A percentile compares a stretch with the other conserved stretches of the same genome.
phyloP scores from a whole-genome alignment of 2,113 vertebrate genomes.

The Nematolebias whitei region DNA sequence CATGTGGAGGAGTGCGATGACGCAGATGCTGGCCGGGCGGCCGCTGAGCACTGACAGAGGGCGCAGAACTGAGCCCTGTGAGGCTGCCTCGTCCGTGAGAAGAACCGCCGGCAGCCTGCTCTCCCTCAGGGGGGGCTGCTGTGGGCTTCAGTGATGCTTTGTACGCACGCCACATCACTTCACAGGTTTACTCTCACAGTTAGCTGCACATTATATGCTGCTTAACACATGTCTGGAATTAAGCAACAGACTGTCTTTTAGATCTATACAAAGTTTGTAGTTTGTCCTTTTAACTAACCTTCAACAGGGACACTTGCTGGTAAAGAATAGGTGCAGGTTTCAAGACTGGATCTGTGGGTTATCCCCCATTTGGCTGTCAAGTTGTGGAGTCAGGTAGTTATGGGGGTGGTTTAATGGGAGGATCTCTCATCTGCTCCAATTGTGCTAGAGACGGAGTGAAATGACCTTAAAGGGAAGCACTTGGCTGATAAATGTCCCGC shows the following conservation, averaged over 20 bases:
- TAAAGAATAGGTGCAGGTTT: too few relatives aligned
- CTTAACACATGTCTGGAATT: too few relatives aligned
- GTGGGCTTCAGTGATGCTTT: slow-evolving; percentile 35
- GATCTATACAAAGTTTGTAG: too few relatives aligned
- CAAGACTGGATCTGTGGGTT: slow-evolving; percentile 10
- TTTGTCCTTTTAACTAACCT: too few relatives aligned
- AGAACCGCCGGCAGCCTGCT: slow-evolving; percentile 61
- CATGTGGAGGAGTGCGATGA: slow-evolving; percentile 61
- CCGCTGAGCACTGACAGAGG: slow-evolving; percentile 57
- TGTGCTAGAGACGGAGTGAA: slow-evolving; percentile 74
- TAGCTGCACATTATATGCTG: too few relatives aligned
- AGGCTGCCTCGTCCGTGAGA: slow-evolving; percentile 55
- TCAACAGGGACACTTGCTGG: too few relatives aligned
- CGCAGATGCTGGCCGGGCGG: slow-evolving; percentile 55
- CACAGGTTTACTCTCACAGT: slow-evolving; percentile 5
- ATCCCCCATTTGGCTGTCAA: too few relatives aligned
- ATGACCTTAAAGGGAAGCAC: slow-evolving; percentile 88
- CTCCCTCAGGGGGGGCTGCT: slow-evolving; percentile 28
- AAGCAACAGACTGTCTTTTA: too few relatives aligned
- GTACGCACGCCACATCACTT: slow-evolving; percentile 25
- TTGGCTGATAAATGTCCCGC: slow-evolving; percentile 75
- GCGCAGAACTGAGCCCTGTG: slow-evolving; percentile 55
- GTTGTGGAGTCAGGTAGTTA: slow-evolving; percentile 32
- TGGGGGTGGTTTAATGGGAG: slow-evolving; percentile 27
- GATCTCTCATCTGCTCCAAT: slow-evolving; percentile 57